A percentile compares a stretch with the other conserved stretches of the same genome.
These are phyloP conservation scores for honey bee (Apis mellifera) DNA, from an alignment of 1,140 invertebrate genomes.

Conservation along the genomic window Amel_HAv3.1 CM009936.2:11678001-11678500, in stretches of 20 bases:
- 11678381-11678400: slow-evolving; percentile 45
- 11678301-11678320: slow-evolving; percentile 29
- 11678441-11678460: slow-evolving; percentile 8
- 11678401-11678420: slow-evolving; percentile 39
- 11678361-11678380: slow-evolving; percentile 55
- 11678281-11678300: slow-evolving; percentile 24
- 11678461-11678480: slow-evolving; percentile 53
- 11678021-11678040: no score
- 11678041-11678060: no score
- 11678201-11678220: slow-evolving; percentile 8
- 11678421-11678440: slow-evolving; percentile 45
- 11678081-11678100: no score
- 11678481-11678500: slow-evolving; percentile 43
- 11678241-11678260: background rate
- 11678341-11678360: slow-evolving; percentile 43
- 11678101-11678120: background rate
- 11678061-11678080: no score
- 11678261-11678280: slow-evolving; percentile 2
- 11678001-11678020: no score
- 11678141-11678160: background rate
- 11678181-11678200: slow-evolving; percentile 20
- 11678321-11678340: slow-evolving; percentile 26
- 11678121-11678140: no score
- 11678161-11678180: slow-evolving; percentile 7
- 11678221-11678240: background rate